Base-by-base conservation (phyloP, 2,888 invertebrate genomes). In the Drosophila greeni region DNA sequence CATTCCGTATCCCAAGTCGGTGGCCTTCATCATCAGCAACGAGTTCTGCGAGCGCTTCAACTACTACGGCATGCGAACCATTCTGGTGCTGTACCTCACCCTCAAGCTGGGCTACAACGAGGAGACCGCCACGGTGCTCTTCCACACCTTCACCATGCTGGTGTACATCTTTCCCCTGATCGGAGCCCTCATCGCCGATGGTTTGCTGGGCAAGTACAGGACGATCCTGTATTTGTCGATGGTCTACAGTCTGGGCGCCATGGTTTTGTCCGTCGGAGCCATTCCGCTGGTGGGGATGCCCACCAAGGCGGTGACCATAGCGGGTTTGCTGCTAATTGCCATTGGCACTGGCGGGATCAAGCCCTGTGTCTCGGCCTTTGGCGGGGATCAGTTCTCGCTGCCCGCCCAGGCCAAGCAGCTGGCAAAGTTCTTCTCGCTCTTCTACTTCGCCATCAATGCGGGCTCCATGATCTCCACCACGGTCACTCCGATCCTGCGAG, bases 41-140 rank as follows among this genome's bases (percentile, higher is more conserved):
- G 99, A 99, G 89, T 98, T 99, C 90, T 99, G 98, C 90, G 99
- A 99, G 90, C 91, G 98, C 82, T 99, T 99, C 90, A 95, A 95
- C 68, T 99, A 92, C 89, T 99, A 98, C 94, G 99, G 99, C 86
- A 95, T 97, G 94, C 93, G 95, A 92, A 94, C 98, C 14, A 94
- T 98, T 76, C 91, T 99, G 76, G 94, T 95, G 40, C 89, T 98
- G 31, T 99, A 98, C 90, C 92, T 99, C 56, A 92, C 92, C 16
- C 92, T 94, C 72, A 94, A 95, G 85, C 90, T 99, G 71, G 89
- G 90, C 0, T 97, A 94, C 88, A 87, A 89, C 18, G 93, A 94
- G 79, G 91, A 94, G 75, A 91, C 92, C 0, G 92, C 98, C 0
- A 97, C 96, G 1, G 92, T 96, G 55, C 91, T 97, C 60, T 99